phyloP scores from a whole-genome alignment of 2,797 vertebrate genomes.

The Chaunax sp. region DNA sequence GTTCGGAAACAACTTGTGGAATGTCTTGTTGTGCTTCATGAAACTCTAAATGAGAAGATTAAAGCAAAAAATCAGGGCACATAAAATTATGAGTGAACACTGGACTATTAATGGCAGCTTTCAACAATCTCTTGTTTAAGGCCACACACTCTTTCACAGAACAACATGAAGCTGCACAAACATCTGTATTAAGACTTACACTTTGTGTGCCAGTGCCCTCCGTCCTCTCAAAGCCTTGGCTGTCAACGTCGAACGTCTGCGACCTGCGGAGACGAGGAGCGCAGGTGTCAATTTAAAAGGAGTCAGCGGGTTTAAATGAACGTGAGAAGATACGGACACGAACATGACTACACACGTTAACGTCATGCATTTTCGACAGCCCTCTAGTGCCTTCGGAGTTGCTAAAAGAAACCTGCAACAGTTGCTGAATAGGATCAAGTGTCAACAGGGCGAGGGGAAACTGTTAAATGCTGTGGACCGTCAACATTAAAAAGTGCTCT shows the following conservation, averaged over 20 bases:
- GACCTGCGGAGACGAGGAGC: conserved; percentile 74
- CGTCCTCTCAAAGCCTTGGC: conserved; percentile 50
- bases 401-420: too few relatives aligned
- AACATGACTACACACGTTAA: neutral
- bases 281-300: neutral
- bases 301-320: neutral
- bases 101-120: neutral
- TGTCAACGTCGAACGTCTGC: conserved; percentile 79
- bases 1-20: conserved; percentile 87
- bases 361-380: neutral
- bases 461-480: neutral
- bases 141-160: neutral
- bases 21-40: conserved; percentile 84
- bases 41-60: conserved; percentile 75
- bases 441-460: neutral
- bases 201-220: conserved; percentile 75
- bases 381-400: neutral
- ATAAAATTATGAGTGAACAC: neutral
- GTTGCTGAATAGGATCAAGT: neutral
- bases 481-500: too few relatives aligned
- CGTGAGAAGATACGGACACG: neutral
- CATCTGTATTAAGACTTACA: conserved; percentile 67
- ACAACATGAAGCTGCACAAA: neutral
- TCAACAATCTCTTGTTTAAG: neutral
- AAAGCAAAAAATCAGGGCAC: neutral